These are phyloP conservation scores for Boulengeromyrus knoepffleri DNA, from an alignment of 2,113 vertebrate species.

Conservation along the genomic window DNA sequence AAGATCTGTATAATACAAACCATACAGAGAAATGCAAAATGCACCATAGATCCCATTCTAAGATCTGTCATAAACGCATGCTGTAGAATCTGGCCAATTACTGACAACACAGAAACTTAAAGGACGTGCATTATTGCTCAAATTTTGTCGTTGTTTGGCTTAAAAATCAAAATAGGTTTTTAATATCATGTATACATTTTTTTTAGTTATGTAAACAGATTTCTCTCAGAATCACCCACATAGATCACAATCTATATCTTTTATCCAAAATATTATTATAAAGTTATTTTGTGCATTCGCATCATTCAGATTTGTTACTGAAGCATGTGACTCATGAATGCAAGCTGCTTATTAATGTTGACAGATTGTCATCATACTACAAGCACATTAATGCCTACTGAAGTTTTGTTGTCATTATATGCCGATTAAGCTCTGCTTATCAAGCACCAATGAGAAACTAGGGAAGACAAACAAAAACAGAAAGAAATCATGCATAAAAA, in stretches of 20 bases:
- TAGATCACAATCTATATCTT: background rate
- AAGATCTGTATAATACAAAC: slow-evolving; percentile 20
- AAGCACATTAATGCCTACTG: background rate
- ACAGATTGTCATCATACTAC: background rate
- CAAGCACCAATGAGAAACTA: background rate
- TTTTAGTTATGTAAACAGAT: background rate
- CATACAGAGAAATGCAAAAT: background rate
- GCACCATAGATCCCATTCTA: background rate
- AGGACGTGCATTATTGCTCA: background rate
- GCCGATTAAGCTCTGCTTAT: background rate
- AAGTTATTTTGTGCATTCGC: background rate
- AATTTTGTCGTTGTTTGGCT: background rate
- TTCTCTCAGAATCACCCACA: background rate
- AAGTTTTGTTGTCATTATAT: background rate
- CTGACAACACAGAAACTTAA: background rate
- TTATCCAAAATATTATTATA: background rate
- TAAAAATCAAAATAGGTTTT: background rate
- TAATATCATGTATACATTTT: background rate
- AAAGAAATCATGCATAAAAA: background rate
- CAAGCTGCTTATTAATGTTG: background rate
- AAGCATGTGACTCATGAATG: background rate
- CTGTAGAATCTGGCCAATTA: background rate
- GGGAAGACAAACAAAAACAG: background rate
- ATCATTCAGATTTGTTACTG: background rate
- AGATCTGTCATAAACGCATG: background rate